phyloP scores from a whole-genome alignment of 1,140 invertebrate species.

The Pseudomyrmex sp. region DNA sequence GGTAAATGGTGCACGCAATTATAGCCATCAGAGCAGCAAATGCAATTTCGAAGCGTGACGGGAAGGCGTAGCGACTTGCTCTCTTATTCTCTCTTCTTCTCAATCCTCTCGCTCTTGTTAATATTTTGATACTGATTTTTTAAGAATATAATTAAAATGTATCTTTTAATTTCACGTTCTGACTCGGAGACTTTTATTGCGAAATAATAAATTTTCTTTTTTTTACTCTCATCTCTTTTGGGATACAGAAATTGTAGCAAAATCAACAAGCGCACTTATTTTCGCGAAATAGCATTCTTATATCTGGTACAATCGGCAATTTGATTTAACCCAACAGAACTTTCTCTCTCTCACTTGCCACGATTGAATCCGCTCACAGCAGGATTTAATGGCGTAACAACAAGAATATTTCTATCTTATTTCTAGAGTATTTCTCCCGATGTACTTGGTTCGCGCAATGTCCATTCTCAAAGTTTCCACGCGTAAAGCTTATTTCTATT shows the following conservation, averaged over 20 bases:
- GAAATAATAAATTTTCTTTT: not conserved
- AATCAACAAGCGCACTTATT: slow-evolving; percentile 1
- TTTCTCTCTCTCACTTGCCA: not conserved
- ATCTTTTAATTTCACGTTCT: not conserved
- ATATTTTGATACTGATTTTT: not conserved
- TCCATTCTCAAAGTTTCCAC: slow-evolving; percentile 38
- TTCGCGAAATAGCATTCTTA: slow-evolving; percentile 25
- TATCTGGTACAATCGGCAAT: slow-evolving; percentile 23
- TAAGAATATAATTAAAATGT: not conserved
- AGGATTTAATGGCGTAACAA: slow-evolving; percentile 25
- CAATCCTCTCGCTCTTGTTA: not conserved
- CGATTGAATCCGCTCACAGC: not conserved
- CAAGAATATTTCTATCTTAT: slow-evolving; percentile 35
- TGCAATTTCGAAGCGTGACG: slow-evolving; percentile 57
- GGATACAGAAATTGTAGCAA: not conserved
- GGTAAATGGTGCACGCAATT: slow-evolving; percentile 66
- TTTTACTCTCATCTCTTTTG: not conserved
- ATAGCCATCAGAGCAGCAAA: slow-evolving; percentile 54
- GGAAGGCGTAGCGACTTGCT: slow-evolving; percentile 7
- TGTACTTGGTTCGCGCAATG: slow-evolving; percentile 1
- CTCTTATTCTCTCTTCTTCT: slow-evolving; percentile 15
- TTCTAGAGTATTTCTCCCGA: slow-evolving; percentile 6
- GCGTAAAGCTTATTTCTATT: slow-evolving; percentile 54
- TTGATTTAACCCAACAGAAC: slow-evolving; percentile 16
- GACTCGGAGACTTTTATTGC: not conserved